Conservation (phyloP, 1,140 invertebrate species). For the Tetragnatha versicolor region DNA sequence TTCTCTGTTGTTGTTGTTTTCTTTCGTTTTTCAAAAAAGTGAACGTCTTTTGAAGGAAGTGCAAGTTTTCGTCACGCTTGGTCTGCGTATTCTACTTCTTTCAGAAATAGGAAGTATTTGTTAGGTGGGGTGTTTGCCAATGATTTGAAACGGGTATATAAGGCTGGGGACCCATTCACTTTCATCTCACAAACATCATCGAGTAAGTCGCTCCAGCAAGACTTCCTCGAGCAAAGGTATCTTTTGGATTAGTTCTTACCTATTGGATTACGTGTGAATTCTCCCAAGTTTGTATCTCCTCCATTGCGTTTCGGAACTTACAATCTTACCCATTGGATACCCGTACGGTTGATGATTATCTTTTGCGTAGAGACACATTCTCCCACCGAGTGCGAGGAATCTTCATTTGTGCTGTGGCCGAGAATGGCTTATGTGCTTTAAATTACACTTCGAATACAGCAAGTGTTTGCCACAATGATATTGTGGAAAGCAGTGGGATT, state of each 20-base stretch:
- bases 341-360: too few relatives aligned
- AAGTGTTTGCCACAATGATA: too few relatives aligned
- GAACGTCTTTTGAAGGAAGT: constrained; percentile 38
- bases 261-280: constrained; percentile 4
- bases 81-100: not conserved
- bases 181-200: constrained; percentile 24
- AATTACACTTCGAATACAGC: too few relatives aligned
- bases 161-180: constrained; percentile 6
- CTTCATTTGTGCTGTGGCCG: too few relatives aligned
- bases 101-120: constrained; percentile 29
- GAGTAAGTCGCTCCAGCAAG: constrained; percentile 16
- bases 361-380: too few relatives aligned
- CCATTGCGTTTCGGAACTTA: too few relatives aligned
- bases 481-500: too few relatives aligned
- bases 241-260: constrained; percentile 33
- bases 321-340: too few relatives aligned
- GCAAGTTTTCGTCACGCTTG: constrained; percentile 23
- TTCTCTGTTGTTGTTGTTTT: constrained; percentile 12
- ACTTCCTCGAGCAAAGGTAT: constrained; percentile 43
- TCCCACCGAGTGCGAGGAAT: too few relatives aligned
- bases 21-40: not conserved
- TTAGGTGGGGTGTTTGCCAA: not conserved
- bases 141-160: constrained; percentile 6
- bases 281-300: too few relatives aligned
- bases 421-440: too few relatives aligned